Conservation (phyloP, 2,888 invertebrate species). For the Stegophylla sp. region DNA sequence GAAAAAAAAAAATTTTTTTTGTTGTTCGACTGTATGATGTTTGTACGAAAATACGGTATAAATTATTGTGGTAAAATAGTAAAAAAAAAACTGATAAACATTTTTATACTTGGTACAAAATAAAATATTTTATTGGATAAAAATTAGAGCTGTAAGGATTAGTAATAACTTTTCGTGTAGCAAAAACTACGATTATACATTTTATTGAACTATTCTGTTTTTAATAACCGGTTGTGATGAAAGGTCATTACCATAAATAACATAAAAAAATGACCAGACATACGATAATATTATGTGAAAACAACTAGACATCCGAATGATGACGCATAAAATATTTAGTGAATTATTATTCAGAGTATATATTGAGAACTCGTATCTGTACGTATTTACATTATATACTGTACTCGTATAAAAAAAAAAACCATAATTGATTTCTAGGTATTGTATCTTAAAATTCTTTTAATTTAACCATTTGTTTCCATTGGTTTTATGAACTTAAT, state of each 20-base stretch:
- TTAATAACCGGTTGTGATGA: slow-evolving; percentile 32
- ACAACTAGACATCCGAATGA: slow-evolving; percentile 30
- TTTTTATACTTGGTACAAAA: background rate
- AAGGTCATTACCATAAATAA: slow-evolving; percentile 41
- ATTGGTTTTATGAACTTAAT: too few relatives aligned
- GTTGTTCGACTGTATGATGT: background rate
- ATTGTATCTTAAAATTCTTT: background rate
- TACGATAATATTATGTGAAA: too few relatives aligned
- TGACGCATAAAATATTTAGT: background rate
- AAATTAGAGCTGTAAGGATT: background rate
- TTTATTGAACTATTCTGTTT: slow-evolving; percentile 31
- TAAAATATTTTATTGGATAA: slow-evolving; percentile 30
- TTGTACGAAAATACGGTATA: background rate
- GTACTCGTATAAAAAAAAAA: slow-evolving; percentile 4
- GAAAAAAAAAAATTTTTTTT: background rate
- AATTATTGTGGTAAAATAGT: background rate
- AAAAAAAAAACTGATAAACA: background rate
- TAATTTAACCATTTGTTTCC: background rate
- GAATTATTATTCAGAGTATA: slow-evolving; percentile 18
- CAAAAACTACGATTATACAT: slow-evolving; percentile 7
- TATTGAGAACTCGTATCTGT: too few relatives aligned
- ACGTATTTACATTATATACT: too few relatives aligned
- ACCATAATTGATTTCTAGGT: slow-evolving; percentile 12
- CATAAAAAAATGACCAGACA: slow-evolving; percentile 24
- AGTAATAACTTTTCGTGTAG: background rate